Evolutionary conservation across 2,888 invertebrate genomes (phyloP), one percentile per base, ranked within the genome.

Genomic region (Cotesia congregata): DNA sequence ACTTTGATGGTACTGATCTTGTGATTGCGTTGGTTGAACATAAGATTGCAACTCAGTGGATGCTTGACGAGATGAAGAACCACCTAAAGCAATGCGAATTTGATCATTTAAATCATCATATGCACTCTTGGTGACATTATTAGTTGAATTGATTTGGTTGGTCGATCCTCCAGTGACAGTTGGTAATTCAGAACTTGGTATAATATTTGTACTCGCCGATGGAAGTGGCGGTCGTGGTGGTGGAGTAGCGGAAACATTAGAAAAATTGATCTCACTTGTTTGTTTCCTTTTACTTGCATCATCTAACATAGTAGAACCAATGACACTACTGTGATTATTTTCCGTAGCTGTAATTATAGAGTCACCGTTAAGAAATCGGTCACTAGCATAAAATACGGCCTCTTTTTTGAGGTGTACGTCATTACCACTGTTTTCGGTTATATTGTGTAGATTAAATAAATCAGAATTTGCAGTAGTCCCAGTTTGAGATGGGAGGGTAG

Each of bases 61-160:
- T 78, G 87, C 82, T 78, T 88, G 84, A 76, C 89, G 86, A 70
- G 88, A 88, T 71, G 93, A 93, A 74, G 93, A 93, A 77, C 93
- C 93, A 71, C 93, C 93, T 84, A 94, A 91, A 71, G 93, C 93
- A 91, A 93, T 92, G 77, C 93, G 91, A 90, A 94, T 93, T 76
- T 92, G 93, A 85, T 93, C 93, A 85, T 93, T 93, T 81, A 94
- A 91, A 84, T 93, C 93, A 85, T 93, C 93, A 88, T 93, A 92
- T 59, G 93, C 93, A 82, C 93, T 93, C 85, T 93, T 93, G 79
- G 90, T 90, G 90, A 91, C 88, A 79, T 90, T 90, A 80, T 88
- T 85, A 59, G 86, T 79, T 91, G 91, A 76, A 91, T 91, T 69
- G 91, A 91, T 67, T 70, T 91, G 91, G 20, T 84, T 84, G 79